phyloP scores from a whole-genome alignment of 2,113 vertebrate species.

The Neotoma lepida region DNA sequence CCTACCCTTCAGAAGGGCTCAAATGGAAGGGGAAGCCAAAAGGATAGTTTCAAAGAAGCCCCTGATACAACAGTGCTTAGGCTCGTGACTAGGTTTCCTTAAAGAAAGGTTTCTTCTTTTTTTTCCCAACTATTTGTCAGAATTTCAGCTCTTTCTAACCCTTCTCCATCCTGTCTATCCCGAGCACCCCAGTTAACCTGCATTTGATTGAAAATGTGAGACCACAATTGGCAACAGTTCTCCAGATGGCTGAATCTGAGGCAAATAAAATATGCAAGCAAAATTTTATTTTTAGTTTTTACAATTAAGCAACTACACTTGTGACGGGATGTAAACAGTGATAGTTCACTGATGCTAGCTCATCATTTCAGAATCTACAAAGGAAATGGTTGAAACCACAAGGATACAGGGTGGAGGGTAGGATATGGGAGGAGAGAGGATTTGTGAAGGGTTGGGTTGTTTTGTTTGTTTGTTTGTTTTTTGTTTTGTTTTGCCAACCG shows the following conservation, averaged over 20 bases:
- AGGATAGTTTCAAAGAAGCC: not conserved
- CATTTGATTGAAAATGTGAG: not conserved
- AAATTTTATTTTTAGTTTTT: slow-evolving; percentile 49
- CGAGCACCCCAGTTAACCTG: not conserved
- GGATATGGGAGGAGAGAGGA: not conserved
- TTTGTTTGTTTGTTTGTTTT: not conserved
- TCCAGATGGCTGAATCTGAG: not conserved
- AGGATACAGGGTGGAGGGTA: not conserved
- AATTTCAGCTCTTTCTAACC: not conserved
- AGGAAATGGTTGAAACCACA: slow-evolving; percentile 39
- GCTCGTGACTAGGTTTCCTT: not conserved
- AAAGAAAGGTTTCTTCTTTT: not conserved
- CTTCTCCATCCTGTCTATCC: not conserved
- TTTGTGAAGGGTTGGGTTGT: not conserved
- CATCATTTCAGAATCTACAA: not conserved
- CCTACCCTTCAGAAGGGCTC: not conserved
- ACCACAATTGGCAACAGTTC: not conserved
- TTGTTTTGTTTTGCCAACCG: not conserved
- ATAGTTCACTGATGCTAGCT: not conserved
- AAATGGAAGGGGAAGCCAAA: not conserved
- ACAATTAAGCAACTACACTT: slow-evolving; percentile 44
- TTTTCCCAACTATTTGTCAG: not conserved
- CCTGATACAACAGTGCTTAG: not conserved
- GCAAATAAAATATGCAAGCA: not conserved
- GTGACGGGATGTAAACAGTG: slow-evolving; percentile 43